These are phyloP conservation scores for Rhamnusium bicolor DNA, from an alignment of 2,888 invertebrate genomes.

Conservation along the genomic window DNA sequence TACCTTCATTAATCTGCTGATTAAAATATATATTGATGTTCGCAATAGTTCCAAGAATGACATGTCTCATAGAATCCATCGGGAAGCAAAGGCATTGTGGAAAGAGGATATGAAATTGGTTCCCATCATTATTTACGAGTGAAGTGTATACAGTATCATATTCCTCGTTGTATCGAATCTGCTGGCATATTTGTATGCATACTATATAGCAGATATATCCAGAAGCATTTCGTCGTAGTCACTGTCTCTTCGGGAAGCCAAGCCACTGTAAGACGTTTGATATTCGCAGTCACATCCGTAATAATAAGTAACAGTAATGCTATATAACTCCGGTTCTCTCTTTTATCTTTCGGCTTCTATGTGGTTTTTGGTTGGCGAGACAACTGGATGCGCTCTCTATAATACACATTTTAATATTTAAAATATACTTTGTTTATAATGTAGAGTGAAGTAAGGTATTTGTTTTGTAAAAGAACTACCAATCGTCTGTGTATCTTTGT, in stretches of 20 bases:
- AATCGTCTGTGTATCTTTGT: too few relatives aligned
- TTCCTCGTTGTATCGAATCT: constrained; percentile 18
- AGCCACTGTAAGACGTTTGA: constrained; percentile 8
- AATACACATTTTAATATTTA: neutral
- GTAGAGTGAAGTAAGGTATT: neutral
- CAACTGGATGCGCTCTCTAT: neutral
- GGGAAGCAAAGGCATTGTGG: neutral
- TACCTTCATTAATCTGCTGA: neutral
- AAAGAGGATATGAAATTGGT: constrained; percentile 16
- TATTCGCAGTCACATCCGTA: constrained; percentile 9
- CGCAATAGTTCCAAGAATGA: neutral
- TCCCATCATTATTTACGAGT: constrained; percentile 20
- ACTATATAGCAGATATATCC: neutral
- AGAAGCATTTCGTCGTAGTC: constrained; percentile 7
- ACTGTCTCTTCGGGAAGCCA: constrained; percentile 12
- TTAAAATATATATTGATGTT: neutral
- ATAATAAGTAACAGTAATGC: constrained; percentile 11
- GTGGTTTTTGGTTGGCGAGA: neutral
- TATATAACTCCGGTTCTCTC: neutral
- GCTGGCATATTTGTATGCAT: constrained; percentile 28
- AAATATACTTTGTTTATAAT: neutral
- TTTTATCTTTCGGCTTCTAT: neutral
- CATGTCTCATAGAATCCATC: neutral
- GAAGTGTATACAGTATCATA: constrained; percentile 11
- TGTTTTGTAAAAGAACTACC: too few relatives aligned